phyloP scores from a whole-genome alignment of 2,888 invertebrate genomes.

The Antheraea assamensis region DNA sequence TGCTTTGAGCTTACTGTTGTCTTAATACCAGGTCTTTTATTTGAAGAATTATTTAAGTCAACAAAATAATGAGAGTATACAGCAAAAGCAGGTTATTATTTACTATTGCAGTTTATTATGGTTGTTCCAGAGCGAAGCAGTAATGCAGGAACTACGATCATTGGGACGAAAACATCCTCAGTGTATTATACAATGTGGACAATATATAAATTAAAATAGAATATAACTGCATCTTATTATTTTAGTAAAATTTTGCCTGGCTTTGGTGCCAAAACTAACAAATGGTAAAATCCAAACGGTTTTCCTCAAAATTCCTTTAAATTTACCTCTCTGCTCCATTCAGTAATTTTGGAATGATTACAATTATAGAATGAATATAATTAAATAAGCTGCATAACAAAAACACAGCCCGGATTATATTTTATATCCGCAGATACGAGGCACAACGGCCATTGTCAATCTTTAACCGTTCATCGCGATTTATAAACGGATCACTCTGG shows the following conservation, averaged over 20 bases:
- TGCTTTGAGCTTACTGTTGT: neutral
- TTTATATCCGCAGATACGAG: neutral
- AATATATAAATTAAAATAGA: no score
- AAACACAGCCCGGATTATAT: neutral
- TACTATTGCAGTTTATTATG: neutral
- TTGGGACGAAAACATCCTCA: no score
- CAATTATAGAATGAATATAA: neutral
- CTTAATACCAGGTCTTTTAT: neutral
- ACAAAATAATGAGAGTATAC: neutral
- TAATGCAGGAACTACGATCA: no score
- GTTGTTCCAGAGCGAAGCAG: neutral
- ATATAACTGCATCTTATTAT: no score
- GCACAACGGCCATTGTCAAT: constrained; percentile 12
- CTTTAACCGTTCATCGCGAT: constrained; percentile 32
- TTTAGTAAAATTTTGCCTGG: no score
- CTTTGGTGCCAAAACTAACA: no score
- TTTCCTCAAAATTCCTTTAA: neutral
- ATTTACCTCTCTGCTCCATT: neutral
- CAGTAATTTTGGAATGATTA: neutral
- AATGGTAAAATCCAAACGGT: no score
- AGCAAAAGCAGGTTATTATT: neutral
- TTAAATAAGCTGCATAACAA: neutral
- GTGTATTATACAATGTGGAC: no score
- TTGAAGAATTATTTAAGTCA: neutral
- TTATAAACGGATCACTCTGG: constrained; percentile 29